phyloP scores from a whole-genome alignment of 2,797 vertebrate genomes.

The Miichthys miiuy region DNA sequence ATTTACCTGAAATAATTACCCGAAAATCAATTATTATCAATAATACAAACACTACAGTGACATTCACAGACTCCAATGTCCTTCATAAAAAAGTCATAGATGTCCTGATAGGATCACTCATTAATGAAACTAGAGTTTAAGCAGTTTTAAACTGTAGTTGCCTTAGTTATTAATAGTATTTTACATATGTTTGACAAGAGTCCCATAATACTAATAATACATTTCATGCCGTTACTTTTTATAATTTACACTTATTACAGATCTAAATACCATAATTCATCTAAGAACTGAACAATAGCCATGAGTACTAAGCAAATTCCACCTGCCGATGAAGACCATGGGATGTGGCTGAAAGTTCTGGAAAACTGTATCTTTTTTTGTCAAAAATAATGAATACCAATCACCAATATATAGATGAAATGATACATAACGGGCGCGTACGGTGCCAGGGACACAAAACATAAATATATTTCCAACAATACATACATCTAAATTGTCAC shows the following conservation, averaged over 20 bases:
- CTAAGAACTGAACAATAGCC: neutral
- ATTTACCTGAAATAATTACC: neutral
- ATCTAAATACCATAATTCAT: neutral
- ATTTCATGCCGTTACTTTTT: neutral
- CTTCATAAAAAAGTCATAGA: neutral
- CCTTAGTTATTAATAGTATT: neutral
- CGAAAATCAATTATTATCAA: neutral
- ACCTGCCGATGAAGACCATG: neutral
- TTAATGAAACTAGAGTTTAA: neutral
- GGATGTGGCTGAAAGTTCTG: neutral
- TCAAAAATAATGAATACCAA: neutral
- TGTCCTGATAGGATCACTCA: neutral
- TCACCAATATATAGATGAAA: neutral
- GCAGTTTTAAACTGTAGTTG: neutral
- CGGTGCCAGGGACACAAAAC: neutral
- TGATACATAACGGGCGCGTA: neutral
- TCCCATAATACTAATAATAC: neutral
- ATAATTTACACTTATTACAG: too few relatives aligned
- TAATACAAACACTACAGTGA: too few relatives aligned
- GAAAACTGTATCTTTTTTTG: neutral
- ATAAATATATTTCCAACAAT: neutral
- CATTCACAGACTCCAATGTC: too few relatives aligned
- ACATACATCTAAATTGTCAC: neutral
- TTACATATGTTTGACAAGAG: neutral
- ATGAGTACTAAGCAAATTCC: neutral